Evolutionary conservation across 2,888 invertebrate species (phyloP), one percentile per base, ranked within the genome.

Genomic region (Magallana nippona): DNA sequence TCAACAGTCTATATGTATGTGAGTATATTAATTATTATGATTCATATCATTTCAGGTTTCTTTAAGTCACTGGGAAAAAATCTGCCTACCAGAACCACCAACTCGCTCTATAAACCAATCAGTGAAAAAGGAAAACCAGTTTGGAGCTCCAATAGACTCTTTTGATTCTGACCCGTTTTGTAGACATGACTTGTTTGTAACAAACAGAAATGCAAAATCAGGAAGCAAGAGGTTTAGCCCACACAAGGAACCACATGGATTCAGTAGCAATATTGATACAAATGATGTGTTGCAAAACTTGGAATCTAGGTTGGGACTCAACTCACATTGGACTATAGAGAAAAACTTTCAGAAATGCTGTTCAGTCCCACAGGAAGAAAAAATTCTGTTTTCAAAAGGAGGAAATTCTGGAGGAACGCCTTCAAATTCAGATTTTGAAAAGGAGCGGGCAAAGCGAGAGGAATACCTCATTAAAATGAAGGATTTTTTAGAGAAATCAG

Each of bases 391-490:
- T 27, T 27, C 2, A 5, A 10, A 27, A 15, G 71, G 71, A 71
- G 71, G 13, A 27, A 71, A 15, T 71, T 71, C 71, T 27, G 71
- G 71, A 71, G 17, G 27, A 71, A 22, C 71, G 5, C 71, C 71
- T 22, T 15, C 71, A 71, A 22, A 71, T 27, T 71, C 71, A 27
- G 71, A 71, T 5, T 71, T 27, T 27, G 71, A 71, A 32, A 71
- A 71, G 71, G 32, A 71, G 32, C 22, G 71, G 32, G 71, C 71
- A 27, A 71, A 27, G 15, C 27, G 71, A 22, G 71, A 71, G 71
- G 71, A 71, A 11, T 27, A 71, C 22, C 71, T 71, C 5, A 22
- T 71, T 15, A 27, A 71, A 71, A 71, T 71, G 71, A 71, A 27
- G 71, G 71, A 22, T 13, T 71, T 71, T 71, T 22, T 71, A 15